These are phyloP conservation scores for Tichodroma muraria DNA, from an alignment of 2,113 vertebrate genomes.

Conservation along the genomic window DNA sequence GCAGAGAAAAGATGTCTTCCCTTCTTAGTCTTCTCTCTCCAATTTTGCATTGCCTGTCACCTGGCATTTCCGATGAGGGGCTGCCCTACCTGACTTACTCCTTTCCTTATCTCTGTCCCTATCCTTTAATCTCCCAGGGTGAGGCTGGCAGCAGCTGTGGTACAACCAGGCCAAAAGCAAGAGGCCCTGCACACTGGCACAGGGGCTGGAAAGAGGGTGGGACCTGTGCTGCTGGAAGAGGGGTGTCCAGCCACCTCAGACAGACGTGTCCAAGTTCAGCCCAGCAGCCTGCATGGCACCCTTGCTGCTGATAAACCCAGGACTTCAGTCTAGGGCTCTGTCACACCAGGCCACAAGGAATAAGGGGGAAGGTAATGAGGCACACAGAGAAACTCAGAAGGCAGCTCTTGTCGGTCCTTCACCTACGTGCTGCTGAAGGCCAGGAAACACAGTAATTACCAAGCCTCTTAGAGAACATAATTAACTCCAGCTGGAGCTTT, in stretches of 20 bases:
- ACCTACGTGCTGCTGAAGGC: neutral
- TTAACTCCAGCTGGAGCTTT: conserved; percentile 17
- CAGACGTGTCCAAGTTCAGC: neutral
- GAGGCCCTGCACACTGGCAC: neutral
- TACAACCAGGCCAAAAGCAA: neutral
- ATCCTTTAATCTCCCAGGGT: neutral
- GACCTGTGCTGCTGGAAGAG: neutral
- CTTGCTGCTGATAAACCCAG: conserved; percentile 20
- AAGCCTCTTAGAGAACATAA: neutral
- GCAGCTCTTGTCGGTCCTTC: neutral
- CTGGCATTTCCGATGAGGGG: neutral
- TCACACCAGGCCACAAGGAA: neutral
- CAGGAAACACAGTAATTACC: neutral
- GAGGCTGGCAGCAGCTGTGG: neutral
- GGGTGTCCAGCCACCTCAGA: neutral
- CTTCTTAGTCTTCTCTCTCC: neutral
- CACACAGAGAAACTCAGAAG: neutral
- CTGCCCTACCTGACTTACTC: neutral
- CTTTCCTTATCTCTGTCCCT: neutral
- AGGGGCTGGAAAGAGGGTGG: neutral
- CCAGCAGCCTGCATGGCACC: neutral
- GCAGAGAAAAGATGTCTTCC: neutral
- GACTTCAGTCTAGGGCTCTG: neutral
- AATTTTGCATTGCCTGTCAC: neutral
- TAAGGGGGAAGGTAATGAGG: neutral